phyloP scores from a whole-genome alignment of 2,888 invertebrate species.

The Melinopterus prodromus region DNA sequence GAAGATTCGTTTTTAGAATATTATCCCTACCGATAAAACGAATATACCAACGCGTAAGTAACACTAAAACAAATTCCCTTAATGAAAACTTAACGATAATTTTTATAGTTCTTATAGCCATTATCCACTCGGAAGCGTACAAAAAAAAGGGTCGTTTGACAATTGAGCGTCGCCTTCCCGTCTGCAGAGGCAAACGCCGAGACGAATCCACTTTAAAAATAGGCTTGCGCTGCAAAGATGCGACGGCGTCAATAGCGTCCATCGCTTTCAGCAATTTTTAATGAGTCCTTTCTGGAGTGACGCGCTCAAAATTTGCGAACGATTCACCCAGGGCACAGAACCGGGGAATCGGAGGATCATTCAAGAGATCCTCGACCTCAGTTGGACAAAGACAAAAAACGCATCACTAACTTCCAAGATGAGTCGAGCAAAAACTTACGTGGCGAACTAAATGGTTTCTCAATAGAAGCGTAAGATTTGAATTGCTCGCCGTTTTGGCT shows the following conservation, averaged over 20 bases:
- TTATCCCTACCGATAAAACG: too few relatives aligned
- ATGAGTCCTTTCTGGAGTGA: slow-evolving; percentile 11
- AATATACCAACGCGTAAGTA: too few relatives aligned
- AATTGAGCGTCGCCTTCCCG: not conserved
- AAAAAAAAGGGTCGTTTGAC: not conserved
- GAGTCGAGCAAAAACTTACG: too few relatives aligned
- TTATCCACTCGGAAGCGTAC: slow-evolving; percentile 10
- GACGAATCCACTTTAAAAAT: slow-evolving; percentile 11
- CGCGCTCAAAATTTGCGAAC: slow-evolving; percentile 15
- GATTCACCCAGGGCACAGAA: slow-evolving; percentile 8
- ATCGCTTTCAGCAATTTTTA: slow-evolving; percentile 26
- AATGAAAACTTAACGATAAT: not conserved
- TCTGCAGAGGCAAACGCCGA: slow-evolving; percentile 6
- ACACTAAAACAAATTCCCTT: not conserved
- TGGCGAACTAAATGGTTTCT: too few relatives aligned
- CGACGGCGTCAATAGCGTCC: slow-evolving; percentile 13
- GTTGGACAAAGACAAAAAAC: too few relatives aligned
- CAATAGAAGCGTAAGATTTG: too few relatives aligned
- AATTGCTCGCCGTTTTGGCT: too few relatives aligned
- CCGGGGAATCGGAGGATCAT: not conserved
- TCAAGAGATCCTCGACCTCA: not conserved
- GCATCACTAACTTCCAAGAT: too few relatives aligned
- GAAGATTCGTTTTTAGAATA: too few relatives aligned
- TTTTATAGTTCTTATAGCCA: not conserved
- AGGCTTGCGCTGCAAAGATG: slow-evolving; percentile 7